Percentiles rank a stretch among this genome's conserved stretches.
Evolutionary conservation across 2,888 invertebrate species (phyloP).

Genomic region (Trachelus stipa): DNA sequence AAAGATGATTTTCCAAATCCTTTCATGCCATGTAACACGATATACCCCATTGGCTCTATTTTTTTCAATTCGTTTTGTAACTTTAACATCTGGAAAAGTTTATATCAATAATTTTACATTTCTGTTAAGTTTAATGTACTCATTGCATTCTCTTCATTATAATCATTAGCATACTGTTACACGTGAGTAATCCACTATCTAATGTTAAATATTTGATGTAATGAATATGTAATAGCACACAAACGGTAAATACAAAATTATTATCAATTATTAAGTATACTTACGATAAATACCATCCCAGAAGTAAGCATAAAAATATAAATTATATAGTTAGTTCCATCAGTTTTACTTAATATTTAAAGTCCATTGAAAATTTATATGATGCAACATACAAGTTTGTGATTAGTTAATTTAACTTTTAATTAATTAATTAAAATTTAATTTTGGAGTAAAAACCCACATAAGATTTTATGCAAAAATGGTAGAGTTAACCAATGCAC

Average conservation of each 20-base stretch:
- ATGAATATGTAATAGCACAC: background rate
- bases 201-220: background rate
- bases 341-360: background rate
- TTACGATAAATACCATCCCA: background rate
- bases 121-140: background rate
- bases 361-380: background rate
- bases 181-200: background rate
- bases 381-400: background rate
- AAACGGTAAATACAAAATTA: background rate
- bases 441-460: background rate
- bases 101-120: conserved; percentile 3
- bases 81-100: conserved; percentile 66
- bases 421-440: background rate
- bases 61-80: conserved; percentile 67
- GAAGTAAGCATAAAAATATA: background rate
- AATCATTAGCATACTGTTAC: background rate
- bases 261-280: background rate
- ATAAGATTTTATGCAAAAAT: background rate
- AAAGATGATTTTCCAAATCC: conserved; percentile 81
- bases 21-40: conserved; percentile 80
- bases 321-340: background rate
- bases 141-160: background rate
- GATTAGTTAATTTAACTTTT: background rate
- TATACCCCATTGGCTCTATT: conserved; percentile 70
- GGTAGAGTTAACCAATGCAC: background rate